Percentiles rank a stretch among this genome's conserved stretches.
These are phyloP conservation scores for Tortricodes alternella DNA, from an alignment of 2,888 invertebrate genomes.

Conservation along the genomic window DNA sequence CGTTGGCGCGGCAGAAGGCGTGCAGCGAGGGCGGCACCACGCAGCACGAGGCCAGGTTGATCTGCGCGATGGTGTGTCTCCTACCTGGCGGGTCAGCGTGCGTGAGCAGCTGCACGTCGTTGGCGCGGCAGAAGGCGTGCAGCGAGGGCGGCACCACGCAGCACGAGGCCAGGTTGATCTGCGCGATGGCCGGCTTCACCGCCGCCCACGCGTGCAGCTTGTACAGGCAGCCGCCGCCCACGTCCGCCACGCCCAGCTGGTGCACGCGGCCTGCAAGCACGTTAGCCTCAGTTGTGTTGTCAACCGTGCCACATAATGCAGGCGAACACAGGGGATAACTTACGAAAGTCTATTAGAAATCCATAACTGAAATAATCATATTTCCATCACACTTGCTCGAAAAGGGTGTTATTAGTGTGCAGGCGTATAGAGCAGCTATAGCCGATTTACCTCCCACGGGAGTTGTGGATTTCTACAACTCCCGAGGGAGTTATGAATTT, in stretches of 20 bases:
- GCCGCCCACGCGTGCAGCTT: conserved; percentile 89
- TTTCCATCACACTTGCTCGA: too few species aligned
- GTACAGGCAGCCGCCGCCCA: conserved; percentile 91
- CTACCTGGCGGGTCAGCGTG: conserved; percentile 92
- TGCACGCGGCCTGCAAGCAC: conserved; percentile 71
- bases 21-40: neutral
- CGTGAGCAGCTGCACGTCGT: conserved; percentile 96
- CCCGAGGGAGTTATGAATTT: too few species aligned
- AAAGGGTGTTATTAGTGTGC: too few species aligned
- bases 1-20: conserved; percentile 74
- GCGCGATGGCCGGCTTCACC: conserved; percentile 93
- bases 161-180: conserved; percentile 95
- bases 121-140: conserved; percentile 93
- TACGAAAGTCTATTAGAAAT: too few species aligned
- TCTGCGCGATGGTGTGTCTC: conserved; percentile 44
- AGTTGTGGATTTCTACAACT: too few species aligned
- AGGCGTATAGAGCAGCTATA: too few species aligned
- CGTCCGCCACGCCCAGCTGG: conserved; percentile 93
- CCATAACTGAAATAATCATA: too few species aligned
- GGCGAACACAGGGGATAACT: too few species aligned
- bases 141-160: conserved; percentile 96
- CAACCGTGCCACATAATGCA: too few species aligned
- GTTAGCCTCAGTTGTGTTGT: too few species aligned
- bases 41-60: conserved; percentile 66
- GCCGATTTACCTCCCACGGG: too few species aligned